Conservation (phyloP, 2,888 invertebrate genomes). For the Aromia moschata region DNA sequence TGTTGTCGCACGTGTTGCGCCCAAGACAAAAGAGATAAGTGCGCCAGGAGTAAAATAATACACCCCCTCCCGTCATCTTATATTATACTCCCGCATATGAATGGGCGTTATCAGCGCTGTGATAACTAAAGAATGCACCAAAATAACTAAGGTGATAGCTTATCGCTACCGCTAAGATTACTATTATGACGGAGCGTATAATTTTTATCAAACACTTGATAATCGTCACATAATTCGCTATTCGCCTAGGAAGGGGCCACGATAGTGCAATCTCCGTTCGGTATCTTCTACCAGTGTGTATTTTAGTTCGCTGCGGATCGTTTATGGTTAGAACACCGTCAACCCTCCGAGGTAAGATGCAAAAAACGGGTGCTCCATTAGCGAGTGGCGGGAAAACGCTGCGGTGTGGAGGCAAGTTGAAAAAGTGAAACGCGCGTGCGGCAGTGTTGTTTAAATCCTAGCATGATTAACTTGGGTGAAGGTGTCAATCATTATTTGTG, state of each 20-base stretch:
- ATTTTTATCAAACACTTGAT: conserved; percentile 60
- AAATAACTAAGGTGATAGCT: conserved; percentile 60
- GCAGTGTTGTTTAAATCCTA: too few relatives aligned
- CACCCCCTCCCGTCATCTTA: conserved; percentile 42
- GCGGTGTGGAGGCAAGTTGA: too few relatives aligned
- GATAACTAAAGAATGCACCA: conserved; percentile 49
- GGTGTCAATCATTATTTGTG: too few relatives aligned
- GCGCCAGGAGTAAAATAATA: conserved; percentile 29
- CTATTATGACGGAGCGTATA: conserved; percentile 60
- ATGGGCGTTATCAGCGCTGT: conserved; percentile 34
- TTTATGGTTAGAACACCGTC: conserved; percentile 3
- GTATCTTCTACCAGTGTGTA: conserved; percentile 52
- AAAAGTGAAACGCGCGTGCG: too few relatives aligned
- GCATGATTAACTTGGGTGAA: too few relatives aligned
- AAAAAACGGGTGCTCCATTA: too few relatives aligned
- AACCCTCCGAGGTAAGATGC: conserved; percentile 1
- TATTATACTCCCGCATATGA: conserved; percentile 22
- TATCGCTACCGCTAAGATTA: conserved; percentile 56
- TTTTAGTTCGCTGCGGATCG: conserved; percentile 29
- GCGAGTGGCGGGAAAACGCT: too few relatives aligned
- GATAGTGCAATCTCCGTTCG: conserved; percentile 57
- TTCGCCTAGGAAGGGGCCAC: conserved; percentile 57
- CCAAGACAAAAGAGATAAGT: conserved; percentile 30
- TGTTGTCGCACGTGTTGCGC: conserved; percentile 35
- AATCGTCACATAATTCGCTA: conserved; percentile 59